These are phyloP conservation scores for Motacilla tschutschensis DNA, from an alignment of 2,113 vertebrate species.

Conservation along the genomic window DNA sequence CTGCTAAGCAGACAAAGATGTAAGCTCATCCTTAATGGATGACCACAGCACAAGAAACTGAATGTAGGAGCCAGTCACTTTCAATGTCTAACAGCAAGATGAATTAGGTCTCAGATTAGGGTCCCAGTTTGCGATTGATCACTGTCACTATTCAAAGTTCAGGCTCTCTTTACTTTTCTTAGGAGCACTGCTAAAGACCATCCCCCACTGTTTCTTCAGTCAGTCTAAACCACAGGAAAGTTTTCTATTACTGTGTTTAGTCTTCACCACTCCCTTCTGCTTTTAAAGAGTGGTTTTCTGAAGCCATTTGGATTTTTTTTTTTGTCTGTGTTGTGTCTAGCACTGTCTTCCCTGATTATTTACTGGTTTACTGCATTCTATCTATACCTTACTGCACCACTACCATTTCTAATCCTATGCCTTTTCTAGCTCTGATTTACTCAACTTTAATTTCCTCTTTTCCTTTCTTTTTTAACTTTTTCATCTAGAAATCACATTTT, in stretches of 20 bases:
- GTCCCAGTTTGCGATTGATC: not conserved
- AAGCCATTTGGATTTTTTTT: not conserved
- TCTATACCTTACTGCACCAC: not conserved
- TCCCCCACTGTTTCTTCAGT: not conserved
- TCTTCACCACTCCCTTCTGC: not conserved
- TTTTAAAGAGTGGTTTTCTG: not conserved
- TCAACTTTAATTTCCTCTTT: not conserved
- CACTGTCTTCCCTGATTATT: not conserved
- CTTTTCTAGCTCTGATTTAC: not conserved
- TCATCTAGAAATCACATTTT: not conserved
- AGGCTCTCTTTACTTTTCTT: not conserved
- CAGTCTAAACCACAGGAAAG: not conserved
- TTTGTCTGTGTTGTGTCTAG: not conserved
- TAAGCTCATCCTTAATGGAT: not conserved
- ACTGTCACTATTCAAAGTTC: not conserved
- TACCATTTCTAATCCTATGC: not conserved
- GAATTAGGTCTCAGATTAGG: not conserved
- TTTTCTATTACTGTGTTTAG: not conserved
- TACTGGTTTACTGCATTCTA: not conserved
- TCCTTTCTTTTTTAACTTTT: not conserved
- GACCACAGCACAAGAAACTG: not conserved
- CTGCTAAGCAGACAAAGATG: not conserved
- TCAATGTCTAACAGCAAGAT: not conserved
- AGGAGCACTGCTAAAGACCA: not conserved
- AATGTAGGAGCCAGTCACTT: not conserved